These are phyloP conservation scores for Heliconius cydno DNA, from an alignment of 2,888 invertebrate genomes.

Conservation along the genomic window DNA sequence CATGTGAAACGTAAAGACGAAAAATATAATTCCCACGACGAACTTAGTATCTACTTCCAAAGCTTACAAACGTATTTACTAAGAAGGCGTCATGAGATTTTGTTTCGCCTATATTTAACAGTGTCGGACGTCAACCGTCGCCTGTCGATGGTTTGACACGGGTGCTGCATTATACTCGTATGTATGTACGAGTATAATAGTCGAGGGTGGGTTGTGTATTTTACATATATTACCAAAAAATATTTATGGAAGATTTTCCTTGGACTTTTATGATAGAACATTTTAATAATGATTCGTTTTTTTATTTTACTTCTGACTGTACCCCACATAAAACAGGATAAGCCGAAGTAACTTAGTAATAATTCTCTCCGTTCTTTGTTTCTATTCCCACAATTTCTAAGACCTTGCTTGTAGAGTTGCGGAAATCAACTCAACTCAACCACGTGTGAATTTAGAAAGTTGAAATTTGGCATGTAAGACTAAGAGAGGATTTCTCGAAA, in stretches of 20 bases:
- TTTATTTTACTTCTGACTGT: too few species aligned
- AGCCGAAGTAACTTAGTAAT: too few species aligned
- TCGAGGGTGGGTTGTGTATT: slow-evolving; percentile 19
- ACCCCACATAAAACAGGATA: too few species aligned
- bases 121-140: slow-evolving; percentile 15
- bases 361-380: too few species aligned
- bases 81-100: neutral
- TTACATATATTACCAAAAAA: neutral
- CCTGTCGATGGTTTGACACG: slow-evolving; percentile 29
- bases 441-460: too few species aligned
- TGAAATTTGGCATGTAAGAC: too few species aligned
- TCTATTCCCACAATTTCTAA: too few species aligned
- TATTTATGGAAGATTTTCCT: neutral
- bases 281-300: neutral
- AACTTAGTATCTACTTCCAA: neutral
- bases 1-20: too few species aligned
- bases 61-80: neutral
- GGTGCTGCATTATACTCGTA: slow-evolving; percentile 22
- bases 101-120: neutral
- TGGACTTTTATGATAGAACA: neutral
- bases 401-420: too few species aligned
- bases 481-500: too few species aligned
- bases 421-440: too few species aligned
- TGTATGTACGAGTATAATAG: neutral
- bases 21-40: neutral